Evolutionary conservation across 92 coral and sea anemone species (phyloP), one percentile per base, ranked within the genome.

Genomic region (Palythoa grandis): DNA sequence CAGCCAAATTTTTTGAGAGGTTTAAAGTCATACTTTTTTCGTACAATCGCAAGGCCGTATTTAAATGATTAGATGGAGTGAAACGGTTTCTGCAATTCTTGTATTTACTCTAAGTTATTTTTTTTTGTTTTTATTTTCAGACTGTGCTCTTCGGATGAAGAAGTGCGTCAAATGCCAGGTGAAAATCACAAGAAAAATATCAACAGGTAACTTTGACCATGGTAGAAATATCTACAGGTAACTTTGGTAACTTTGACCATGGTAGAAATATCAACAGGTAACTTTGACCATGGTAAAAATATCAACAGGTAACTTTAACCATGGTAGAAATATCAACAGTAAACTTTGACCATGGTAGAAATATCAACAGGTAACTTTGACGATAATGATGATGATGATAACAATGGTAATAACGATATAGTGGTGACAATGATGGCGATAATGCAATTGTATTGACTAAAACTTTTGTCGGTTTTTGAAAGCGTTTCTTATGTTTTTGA

Each of bases 111-210:
- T 14, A 15, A 58, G 17, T 58, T 58, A 19, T 15, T 58, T 11
- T 15, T 58, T 68, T 52, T 52, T 37, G 2, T 57, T 74, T 15
- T 24, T 4, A 23, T 79, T 29, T 17, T 65, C 73, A 94, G 98
- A 88, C 52, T 92, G 98, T 29, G 95, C 93, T 37, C 43, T 79
- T 35, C 89, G 98, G 58, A 94, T 94, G 92, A 94, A 92, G 74
- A 94, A 92, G 48, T 94, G 98, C 53, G 71, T 94, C 67, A 85
- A 82, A 75, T 94, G 98, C 58, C 94, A 94, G 71, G 70, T 47
- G 8, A 29, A 52, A 66, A 94, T 94, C 72, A 79, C 90, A 43
- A 71, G 82, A 70, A 93, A 93, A 77, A 89, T 87, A 15, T 72
- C 70, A 40, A 25, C 83, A 52, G 92, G 92, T 89, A 66, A 37